phyloP scores from a whole-genome alignment of 2,797 vertebrate species.

The Pseudochaenichthys georgianus region DNA sequence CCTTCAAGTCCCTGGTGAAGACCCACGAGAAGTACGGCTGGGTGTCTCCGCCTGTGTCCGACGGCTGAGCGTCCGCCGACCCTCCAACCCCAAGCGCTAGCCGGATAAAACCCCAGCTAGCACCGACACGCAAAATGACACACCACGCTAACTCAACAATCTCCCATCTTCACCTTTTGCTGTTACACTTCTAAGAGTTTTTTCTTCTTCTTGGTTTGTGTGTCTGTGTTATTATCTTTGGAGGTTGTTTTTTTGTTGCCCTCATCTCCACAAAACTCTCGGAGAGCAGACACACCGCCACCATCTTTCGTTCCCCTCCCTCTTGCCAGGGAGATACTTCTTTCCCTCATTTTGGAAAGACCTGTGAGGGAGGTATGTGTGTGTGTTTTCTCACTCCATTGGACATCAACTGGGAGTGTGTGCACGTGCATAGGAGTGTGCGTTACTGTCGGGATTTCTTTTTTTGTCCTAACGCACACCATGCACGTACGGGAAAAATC shows the following conservation, averaged over 20 bases:
- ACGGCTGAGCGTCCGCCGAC: slow-evolving; percentile 87
- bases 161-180: slow-evolving; percentile 54
- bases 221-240: slow-evolving; percentile 26
- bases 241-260: slow-evolving; percentile 12
- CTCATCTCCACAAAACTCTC: slow-evolving; percentile 39
- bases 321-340: slow-evolving; percentile 43
- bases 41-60: slow-evolving; percentile 98
- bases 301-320: slow-evolving; percentile 21
- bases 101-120: slow-evolving; percentile 65
- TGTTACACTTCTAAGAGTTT: slow-evolving; percentile 36
- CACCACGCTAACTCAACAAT: slow-evolving; percentile 77
- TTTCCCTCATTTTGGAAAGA: slow-evolving; percentile 42
- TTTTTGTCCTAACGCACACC: slow-evolving; percentile 33
- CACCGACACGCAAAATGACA: slow-evolving; percentile 71
- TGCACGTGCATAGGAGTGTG: slow-evolving; percentile 64
- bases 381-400: slow-evolving; percentile 57
- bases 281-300: slow-evolving; percentile 42
- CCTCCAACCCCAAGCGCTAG: slow-evolving; percentile 53
- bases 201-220: slow-evolving; percentile 28
- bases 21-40: slow-evolving; percentile 99
- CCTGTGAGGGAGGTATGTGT: slow-evolving; percentile 51
- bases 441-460: slow-evolving; percentile 54
- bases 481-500: slow-evolving; percentile 53
- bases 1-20: slow-evolving; percentile 99
- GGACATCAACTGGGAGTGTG: slow-evolving; percentile 72